These are phyloP conservation scores for Platysternon megacephalum DNA, from an alignment of 2,113 vertebrate genomes.

Conservation along the genomic window DNA sequence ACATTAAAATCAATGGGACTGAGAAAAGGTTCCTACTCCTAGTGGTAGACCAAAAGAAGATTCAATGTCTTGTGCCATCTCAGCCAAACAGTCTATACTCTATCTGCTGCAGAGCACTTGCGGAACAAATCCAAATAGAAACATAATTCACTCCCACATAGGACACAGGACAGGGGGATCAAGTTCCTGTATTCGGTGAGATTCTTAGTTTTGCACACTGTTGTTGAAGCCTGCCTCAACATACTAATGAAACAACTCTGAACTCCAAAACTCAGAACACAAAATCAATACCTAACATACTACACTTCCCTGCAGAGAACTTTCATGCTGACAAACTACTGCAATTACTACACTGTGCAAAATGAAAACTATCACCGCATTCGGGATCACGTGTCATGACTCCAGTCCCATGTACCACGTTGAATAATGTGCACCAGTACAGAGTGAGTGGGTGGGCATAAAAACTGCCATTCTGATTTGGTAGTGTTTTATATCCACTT, in stretches of 20 bases:
- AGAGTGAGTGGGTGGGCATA: not conserved
- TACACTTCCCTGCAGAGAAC: not conserved
- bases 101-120: not conserved
- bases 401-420: not conserved
- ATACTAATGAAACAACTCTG: not conserved
- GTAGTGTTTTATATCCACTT: not conserved
- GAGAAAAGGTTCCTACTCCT: not conserved
- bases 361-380: not conserved
- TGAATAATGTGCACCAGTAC: not conserved
- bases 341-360: not conserved
- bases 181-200: not conserved
- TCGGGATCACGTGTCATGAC: not conserved
- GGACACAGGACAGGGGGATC: not conserved
- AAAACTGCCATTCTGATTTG: not conserved
- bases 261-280: not conserved
- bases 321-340: not conserved
- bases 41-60: not conserved
- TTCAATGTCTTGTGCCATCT: not conserved
- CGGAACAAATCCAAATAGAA: not conserved
- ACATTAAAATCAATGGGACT: not conserved
- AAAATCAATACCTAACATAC: constrained; percentile 12
- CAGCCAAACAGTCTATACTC: accelerated
- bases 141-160: not conserved
- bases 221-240: constrained; percentile 30
- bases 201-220: constrained; percentile 25